Base-by-base conservation (phyloP, 1,140 invertebrate species). In the Leptinotarsa undecemlineata region DNA sequence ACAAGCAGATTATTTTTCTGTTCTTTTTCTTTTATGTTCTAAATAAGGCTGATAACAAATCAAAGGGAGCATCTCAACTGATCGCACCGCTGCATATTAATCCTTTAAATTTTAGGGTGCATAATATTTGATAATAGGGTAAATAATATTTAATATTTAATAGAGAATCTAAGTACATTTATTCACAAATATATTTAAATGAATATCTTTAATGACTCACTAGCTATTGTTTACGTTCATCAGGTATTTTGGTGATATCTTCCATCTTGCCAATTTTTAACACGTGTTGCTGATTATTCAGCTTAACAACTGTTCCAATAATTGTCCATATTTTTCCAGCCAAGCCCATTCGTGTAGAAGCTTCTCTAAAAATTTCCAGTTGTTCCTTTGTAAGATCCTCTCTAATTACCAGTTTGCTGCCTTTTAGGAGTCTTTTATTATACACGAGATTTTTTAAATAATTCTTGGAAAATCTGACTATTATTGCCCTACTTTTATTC, bases 351-450 rank as follows among this genome's bases (percentile, higher is more conserved):
- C 33, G 13, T 66, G 33, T 66, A 21, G 33, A 66, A 21, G 63
- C 63, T 21, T 66, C 63, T 19, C 33, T 23, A 33, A 66, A 13
- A 66, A 66, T 66, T 33, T 66, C 33, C 23, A 66, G 33, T 66
- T 66, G 48, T 26, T 26, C 23, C 23, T 26, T 26, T 6, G 23
- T 26, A 26, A 26, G 23, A 26, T 26, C 23, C 23, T 26, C 23
- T 26, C 23, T 26, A 26, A 26, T 26, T 5, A 26, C 23, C 0
- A 26, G 4, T 26, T 5, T 26, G 23, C 23, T 26, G 23, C 23
- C 23, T 26, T 26, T 26, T 5, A 26, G 4, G 4, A 26, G 23
- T 26, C 23, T 26, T 5, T 26, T 26, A 26, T 26, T 26, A 26
- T 26, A 26, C 23, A 26, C 23, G 0, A 26, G 23, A 26, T 26